These are phyloP conservation scores for Myripristis jacobus DNA, from an alignment of 2,797 vertebrate species.

Conservation along the genomic window DNA sequence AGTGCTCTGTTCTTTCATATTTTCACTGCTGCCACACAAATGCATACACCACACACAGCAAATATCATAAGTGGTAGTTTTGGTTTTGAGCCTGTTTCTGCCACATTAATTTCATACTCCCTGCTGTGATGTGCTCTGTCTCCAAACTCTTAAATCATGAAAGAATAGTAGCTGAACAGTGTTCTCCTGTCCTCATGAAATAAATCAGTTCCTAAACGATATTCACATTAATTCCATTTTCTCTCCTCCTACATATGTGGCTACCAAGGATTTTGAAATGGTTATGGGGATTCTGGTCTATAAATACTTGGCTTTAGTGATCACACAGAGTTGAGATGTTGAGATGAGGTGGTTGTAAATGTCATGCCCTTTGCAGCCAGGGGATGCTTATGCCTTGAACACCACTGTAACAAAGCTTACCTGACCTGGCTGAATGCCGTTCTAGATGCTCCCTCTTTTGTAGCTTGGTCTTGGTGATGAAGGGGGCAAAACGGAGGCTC, in stretches of 20 bases:
- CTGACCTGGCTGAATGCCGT: conserved; percentile 14
- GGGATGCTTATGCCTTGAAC: conserved; percentile 30
- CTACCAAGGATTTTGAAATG: not conserved
- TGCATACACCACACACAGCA: conserved; percentile 47
- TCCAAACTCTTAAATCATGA: conserved; percentile 34
- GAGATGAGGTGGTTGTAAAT: conserved; percentile 53
- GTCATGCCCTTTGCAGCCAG: conserved; percentile 53
- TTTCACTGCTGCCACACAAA: conserved; percentile 66
- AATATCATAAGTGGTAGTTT: conserved; percentile 32
- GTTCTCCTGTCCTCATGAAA: not conserved
- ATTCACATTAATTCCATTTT: conserved; percentile 5
- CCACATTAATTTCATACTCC: conserved; percentile 51
- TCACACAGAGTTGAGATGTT: conserved; percentile 30
- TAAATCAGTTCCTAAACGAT: conserved; percentile 15
- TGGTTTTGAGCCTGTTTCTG: conserved; percentile 30
- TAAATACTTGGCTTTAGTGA: conserved; percentile 22
- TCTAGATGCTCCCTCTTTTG: conserved; percentile 11
- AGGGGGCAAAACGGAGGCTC: no score
- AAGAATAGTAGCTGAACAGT: conserved; percentile 1
- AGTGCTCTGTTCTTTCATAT: conserved; percentile 63
- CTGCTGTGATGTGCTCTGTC: conserved; percentile 20
- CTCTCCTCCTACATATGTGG: not conserved
- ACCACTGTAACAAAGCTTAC: conserved; percentile 28
- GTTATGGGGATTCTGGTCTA: conserved; percentile 12
- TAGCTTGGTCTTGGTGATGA: conserved; percentile 2